Evolutionary conservation across 2,888 invertebrate species (phyloP).

Genomic region (Acleris cristana): DNA sequence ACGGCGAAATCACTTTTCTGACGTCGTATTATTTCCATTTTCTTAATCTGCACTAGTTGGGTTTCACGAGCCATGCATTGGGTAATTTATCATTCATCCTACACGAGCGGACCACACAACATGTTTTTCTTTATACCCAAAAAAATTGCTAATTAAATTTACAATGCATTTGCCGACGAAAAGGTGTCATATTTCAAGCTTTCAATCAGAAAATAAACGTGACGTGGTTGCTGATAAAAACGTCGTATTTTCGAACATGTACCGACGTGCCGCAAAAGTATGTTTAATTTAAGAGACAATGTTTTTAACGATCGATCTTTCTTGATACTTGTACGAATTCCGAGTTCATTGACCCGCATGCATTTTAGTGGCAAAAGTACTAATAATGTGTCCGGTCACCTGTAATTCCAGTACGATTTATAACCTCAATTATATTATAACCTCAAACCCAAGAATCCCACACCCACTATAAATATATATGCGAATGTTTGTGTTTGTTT

Average conservation of each 20-base stretch:
- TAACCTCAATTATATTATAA: too few species aligned
- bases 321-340: background rate
- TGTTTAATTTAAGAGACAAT: conserved; percentile 27
- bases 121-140: conserved; percentile 9
- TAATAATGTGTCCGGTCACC: too few species aligned
- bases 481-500: too few species aligned
- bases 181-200: conserved; percentile 22
- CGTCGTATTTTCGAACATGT: conserved; percentile 25
- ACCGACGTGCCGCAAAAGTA: conserved; percentile 18
- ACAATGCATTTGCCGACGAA: conserved; percentile 5
- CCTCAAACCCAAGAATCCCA: too few species aligned
- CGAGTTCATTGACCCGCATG: background rate
- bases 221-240: conserved; percentile 29
- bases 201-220: conserved; percentile 19
- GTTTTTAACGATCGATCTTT: conserved; percentile 16
- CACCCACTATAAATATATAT: too few species aligned
- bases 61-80: background rate
- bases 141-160: conserved; percentile 6
- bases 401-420: too few species aligned
- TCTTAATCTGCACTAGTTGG: background rate
- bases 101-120: conserved; percentile 2
- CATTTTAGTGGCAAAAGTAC: too few species aligned
- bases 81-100: background rate
- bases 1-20: too few species aligned
- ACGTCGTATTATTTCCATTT: too few species aligned